A percentile compares a stretch with the other conserved stretches of the same genome.
Conservation (phyloP, 2,113 vertebrate species). For the Ia io region DNA sequence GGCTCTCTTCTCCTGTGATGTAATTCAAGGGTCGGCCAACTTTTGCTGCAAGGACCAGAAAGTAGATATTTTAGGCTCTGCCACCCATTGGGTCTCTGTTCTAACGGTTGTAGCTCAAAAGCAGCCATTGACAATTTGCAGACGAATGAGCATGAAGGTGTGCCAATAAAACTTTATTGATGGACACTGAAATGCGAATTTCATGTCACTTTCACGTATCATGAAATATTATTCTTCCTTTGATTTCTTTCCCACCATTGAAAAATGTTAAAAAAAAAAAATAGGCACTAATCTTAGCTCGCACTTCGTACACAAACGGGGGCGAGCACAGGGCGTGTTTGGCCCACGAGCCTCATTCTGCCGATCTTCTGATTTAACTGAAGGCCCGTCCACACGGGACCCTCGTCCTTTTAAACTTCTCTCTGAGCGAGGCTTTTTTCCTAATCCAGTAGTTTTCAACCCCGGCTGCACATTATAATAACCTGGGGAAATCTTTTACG, state of each 20-base stretch:
- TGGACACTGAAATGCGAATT: neutral
- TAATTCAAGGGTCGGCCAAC: neutral
- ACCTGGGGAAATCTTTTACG: neutral
- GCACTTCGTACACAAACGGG: neutral
- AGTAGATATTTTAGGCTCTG: too few relatives aligned
- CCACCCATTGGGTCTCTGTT: fast-evolving
- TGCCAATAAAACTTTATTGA: conserved; percentile 8
- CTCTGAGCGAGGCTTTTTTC: neutral
- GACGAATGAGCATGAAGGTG: neutral
- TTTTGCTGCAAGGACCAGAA: neutral
- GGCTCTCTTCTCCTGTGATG: neutral
- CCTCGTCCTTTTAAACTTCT: neutral
- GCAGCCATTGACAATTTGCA: fast-evolving
- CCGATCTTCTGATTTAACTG: neutral
- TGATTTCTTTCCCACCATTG: neutral
- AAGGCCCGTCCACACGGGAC: neutral
- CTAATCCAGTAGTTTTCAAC: neutral
- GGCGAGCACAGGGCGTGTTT: fast-evolving
- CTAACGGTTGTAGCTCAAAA: neutral
- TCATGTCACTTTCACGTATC: neutral
- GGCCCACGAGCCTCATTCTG: neutral
- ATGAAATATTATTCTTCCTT: neutral
- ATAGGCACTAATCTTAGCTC: neutral
- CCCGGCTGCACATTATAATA: neutral
- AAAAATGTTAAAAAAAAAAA: neutral